Base-by-base conservation (phyloP, 2,888 invertebrate genomes). In the Pristionchus japonicus region DNA sequence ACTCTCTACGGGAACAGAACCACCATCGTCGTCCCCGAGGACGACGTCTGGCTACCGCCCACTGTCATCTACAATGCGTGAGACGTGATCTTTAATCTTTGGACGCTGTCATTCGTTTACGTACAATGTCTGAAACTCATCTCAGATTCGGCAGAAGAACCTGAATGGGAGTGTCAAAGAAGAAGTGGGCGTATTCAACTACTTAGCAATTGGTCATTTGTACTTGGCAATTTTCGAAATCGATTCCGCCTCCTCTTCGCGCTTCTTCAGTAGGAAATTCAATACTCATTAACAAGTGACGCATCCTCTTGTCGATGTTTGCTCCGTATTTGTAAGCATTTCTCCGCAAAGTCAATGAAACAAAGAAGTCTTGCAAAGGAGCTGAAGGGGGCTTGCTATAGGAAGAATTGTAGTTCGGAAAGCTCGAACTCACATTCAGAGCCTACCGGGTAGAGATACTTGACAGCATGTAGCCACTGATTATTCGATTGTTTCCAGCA, bases 1-100 rank as follows among this genome's bases (percentile, higher is more conserved):
- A 20, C 52, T 17, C 31, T 6, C 6, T 83, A 52, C 23, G 82
- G 82, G 49, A 52, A 83, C 9, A 52, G 34, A 6, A 83, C 82
- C 23, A 52, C 82, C 23, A 83, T 83, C 23, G 52, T 57, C 52
- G 82, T 83, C 23, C 82, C 82, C 13, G 82, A 83, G 23, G 82
- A 83, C 34, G 82, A 83, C 37, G 52, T 83, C 7, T 83, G 82
- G 82, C 82, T 83, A 2, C 82, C 82, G 0, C 82, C 82, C 11
- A 83, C 82, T 20, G 82, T 83, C 31, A 83, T 83, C 11, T 83
- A 83, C 37, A 83, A 83, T 34, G 82, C 82, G 82, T 83, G 31
- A 23, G 82, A 17, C 20, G 27, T 70, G 70, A 70, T 70, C 70
- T 70, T 70, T 37, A 37, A 23, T 37, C 70, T 37, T 1, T 57